Percentiles rank a stretch among this genome's conserved stretches.
These are phyloP conservation scores for Coptodon rendalli DNA, from an alignment of 2,113 vertebrate species.

Conservation along the genomic window DNA sequence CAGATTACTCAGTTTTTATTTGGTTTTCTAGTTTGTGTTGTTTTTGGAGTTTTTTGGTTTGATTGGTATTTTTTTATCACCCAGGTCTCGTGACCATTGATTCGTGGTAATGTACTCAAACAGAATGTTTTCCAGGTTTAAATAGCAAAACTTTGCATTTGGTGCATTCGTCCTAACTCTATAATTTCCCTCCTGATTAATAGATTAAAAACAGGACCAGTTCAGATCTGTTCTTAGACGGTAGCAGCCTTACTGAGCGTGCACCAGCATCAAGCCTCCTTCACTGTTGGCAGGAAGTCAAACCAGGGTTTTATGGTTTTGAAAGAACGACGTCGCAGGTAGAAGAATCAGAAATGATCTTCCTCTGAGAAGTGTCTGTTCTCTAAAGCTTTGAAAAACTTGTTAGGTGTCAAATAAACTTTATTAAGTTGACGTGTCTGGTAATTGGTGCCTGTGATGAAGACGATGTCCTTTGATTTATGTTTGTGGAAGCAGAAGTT, in stretches of 20 bases:
- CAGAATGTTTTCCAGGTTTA: rapidly evolving
- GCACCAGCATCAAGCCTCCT: rapidly evolving
- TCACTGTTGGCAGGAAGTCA: background rate
- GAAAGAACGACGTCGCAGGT: rapidly evolving
- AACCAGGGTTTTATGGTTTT: background rate
- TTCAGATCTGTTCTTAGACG: background rate
- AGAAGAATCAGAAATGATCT: background rate
- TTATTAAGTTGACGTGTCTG: background rate
- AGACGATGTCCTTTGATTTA: too few relatives aligned
- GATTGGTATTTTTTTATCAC: too few relatives aligned
- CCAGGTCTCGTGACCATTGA: too few relatives aligned
- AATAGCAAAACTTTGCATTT: too few relatives aligned
- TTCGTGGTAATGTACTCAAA: rapidly evolving
- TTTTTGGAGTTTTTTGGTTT: rapidly evolving
- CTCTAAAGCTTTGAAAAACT: rapidly evolving
- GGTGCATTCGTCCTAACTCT: too few relatives aligned
- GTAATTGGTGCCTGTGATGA: rapidly evolving
- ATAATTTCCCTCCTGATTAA: rapidly evolving
- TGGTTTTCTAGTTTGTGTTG: too few relatives aligned
- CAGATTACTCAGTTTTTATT: too few relatives aligned
- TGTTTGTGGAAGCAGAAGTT: too few relatives aligned
- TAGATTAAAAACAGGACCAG: too few relatives aligned
- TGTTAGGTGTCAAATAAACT: rapidly evolving
- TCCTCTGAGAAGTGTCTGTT: background rate
- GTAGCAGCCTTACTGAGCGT: rapidly evolving